These are phyloP conservation scores for silkworm (Bombyx mori) DNA, from an alignment of 1,140 invertebrate species.

Conservation along the genomic window DNA sequence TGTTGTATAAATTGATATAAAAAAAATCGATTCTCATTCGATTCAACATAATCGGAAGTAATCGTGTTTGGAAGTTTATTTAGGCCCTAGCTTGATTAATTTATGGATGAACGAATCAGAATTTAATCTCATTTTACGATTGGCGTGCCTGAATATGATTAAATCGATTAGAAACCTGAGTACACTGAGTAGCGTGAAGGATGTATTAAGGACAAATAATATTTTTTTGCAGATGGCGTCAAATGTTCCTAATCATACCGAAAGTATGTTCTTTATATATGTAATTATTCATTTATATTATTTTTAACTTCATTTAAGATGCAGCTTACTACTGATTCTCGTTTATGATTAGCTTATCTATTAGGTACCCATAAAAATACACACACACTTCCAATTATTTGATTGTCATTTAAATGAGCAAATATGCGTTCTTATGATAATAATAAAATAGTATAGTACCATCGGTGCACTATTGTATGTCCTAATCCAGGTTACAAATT, in stretches of 20 bases:
- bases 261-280: too few species aligned
- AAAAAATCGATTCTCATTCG: constrained; percentile 35
- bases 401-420: too few species aligned
- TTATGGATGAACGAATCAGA: constrained; percentile 6
- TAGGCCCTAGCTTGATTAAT: constrained; percentile 4
- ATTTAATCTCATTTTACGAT: constrained; percentile 5
- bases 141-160: constrained; percentile 1
- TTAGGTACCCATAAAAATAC: too few species aligned
- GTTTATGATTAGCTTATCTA: too few species aligned
- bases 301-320: too few species aligned
- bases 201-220: background rate
- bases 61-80: constrained; percentile 19
- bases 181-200: background rate
- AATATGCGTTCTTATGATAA: too few species aligned
- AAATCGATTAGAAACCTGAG: constrained; percentile 2
- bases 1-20: constrained; percentile 36
- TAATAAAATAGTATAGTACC: too few species aligned
- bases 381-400: too few species aligned
- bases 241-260: background rate
- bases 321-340: too few species aligned
- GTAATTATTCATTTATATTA: too few species aligned
- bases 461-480: too few species aligned
- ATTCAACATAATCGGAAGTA: constrained; percentile 41
- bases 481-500: too few species aligned
- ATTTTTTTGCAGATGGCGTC: constrained; percentile 1